Percentiles rank a stretch among this genome's conserved stretches.
Conservation (phyloP, 2,113 vertebrate genomes). For the Callopanchax toddi region DNA sequence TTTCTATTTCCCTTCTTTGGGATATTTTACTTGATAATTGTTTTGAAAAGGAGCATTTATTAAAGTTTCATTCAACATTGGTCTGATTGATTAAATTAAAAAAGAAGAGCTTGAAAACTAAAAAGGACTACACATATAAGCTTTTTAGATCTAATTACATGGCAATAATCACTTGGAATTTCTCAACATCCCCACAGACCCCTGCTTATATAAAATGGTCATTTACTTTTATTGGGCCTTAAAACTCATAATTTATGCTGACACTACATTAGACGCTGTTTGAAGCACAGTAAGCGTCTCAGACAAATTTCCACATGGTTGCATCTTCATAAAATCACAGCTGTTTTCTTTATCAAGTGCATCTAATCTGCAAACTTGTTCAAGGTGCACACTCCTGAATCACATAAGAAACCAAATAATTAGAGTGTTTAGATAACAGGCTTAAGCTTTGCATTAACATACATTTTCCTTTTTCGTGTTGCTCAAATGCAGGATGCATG, state of each 20-base stretch:
- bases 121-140: background rate
- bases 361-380: background rate
- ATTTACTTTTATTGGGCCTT: conserved; percentile 57
- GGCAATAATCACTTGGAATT: conserved; percentile 32
- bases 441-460: too few relatives aligned
- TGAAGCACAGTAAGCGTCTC: conserved; percentile 41
- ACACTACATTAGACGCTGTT: conserved; percentile 41
- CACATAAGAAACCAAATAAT: too few relatives aligned
- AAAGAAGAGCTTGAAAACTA: background rate
- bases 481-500: too few relatives aligned
- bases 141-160: conserved; percentile 41
- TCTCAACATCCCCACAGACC: conserved; percentile 41
- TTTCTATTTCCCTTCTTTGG: background rate
- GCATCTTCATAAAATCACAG: conserved; percentile 39
- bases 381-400: background rate
- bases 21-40: too few relatives aligned
- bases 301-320: conserved; percentile 46
- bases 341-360: conserved; percentile 14
- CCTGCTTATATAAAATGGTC: conserved; percentile 54
- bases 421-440: too few relatives aligned
- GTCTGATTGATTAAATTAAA: too few relatives aligned
- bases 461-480: too few relatives aligned
- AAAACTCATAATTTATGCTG: conserved; percentile 56
- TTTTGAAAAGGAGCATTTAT: too few relatives aligned
- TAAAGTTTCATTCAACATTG: too few relatives aligned